Conservation (phyloP, 2,797 vertebrate genomes). For the Poecilia wingei region DNA sequence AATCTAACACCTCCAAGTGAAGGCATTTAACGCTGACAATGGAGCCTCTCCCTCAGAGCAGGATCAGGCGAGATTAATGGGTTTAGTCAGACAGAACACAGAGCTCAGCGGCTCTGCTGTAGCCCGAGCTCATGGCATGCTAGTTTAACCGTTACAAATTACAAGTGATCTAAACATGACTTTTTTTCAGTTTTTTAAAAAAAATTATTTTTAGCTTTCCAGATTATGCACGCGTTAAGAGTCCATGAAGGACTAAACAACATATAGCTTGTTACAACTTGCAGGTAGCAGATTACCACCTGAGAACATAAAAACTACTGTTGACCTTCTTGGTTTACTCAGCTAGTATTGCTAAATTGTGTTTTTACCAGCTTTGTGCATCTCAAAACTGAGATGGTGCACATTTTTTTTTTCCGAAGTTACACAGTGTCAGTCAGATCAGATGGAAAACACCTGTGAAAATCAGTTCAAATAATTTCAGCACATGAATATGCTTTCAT, state of each 20-base stretch:
- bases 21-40: conserved; percentile 78
- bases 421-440: background rate
- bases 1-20: conserved; percentile 72
- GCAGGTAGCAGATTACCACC: conserved; percentile 50
- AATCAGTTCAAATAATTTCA: background rate
- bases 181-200: conserved; percentile 44
- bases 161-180: conserved; percentile 63
- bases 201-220: conserved; percentile 49
- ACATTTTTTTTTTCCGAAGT: background rate
- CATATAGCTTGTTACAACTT: conserved; percentile 68
- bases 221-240: conserved; percentile 15
- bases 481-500: background rate
- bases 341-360: conserved; percentile 23
- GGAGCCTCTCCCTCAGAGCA: conserved; percentile 68
- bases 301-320: conserved; percentile 35
- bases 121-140: conserved; percentile 59
- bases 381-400: background rate
- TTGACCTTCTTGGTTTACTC: conserved; percentile 30
- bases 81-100: conserved; percentile 60
- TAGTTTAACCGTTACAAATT: conserved; percentile 79
- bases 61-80: conserved; percentile 69
- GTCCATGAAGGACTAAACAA: conserved; percentile 43
- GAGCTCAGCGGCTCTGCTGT: conserved; percentile 44
- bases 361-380: background rate
- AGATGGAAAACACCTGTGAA: background rate